Conservation (phyloP, 2,888 invertebrate species). For the Xestia c-nigrum region DNA sequence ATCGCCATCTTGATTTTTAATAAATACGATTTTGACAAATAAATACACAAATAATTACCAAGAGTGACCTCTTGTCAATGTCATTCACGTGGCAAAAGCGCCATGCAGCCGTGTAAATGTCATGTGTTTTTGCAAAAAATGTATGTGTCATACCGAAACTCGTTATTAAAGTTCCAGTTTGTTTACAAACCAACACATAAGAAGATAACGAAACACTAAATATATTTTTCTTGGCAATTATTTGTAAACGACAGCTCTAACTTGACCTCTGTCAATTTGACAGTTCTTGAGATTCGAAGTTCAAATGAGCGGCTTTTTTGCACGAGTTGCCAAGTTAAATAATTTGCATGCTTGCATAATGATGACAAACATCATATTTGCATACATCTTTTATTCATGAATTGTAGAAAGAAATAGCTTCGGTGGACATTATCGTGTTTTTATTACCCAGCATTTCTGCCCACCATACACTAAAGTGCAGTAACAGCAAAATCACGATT, state of each 20-base stretch:
- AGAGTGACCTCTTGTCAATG: neutral
- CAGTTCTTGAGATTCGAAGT: slow-evolving; percentile 31
- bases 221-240: neutral
- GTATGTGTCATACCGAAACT: neutral
- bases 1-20: neutral
- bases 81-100: neutral
- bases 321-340: slow-evolving; percentile 54
- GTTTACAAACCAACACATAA: neutral
- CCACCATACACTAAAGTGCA: no score
- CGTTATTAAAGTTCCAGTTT: neutral
- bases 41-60: neutral
- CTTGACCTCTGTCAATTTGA: slow-evolving; percentile 28
- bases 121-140: neutral
- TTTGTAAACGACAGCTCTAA: slow-evolving; percentile 63
- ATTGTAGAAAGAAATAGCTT: slow-evolving; percentile 45
- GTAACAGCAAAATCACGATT: no score
- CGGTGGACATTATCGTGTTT: slow-evolving; percentile 31
- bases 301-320: slow-evolving; percentile 10
- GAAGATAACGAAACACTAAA: neutral
- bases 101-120: neutral
- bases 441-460: slow-evolving; percentile 39
- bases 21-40: neutral
- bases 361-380: slow-evolving; percentile 15
- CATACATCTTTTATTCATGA: slow-evolving; percentile 53
- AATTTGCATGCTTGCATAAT: slow-evolving; percentile 64